Percentiles rank a stretch among this genome's conserved stretches.
These are phyloP conservation scores for Aricia artaxerxes DNA, from an alignment of 2,888 invertebrate genomes.

Conservation along the genomic window DNA sequence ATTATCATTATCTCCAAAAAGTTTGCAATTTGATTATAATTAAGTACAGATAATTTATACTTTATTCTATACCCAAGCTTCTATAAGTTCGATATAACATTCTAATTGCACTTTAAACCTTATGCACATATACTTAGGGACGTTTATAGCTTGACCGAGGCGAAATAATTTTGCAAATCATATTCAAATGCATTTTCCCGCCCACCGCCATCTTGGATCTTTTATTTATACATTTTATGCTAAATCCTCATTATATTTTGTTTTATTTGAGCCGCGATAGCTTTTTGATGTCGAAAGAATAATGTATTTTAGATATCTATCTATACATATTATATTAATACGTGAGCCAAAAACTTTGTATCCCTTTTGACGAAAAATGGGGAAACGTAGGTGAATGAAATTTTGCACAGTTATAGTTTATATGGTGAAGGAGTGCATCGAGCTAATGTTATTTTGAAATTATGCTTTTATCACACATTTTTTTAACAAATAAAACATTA, in stretches of 20 bases:
- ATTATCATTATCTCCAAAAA: background rate
- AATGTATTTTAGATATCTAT: slow-evolving; percentile 5
- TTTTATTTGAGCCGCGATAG: slow-evolving; percentile 1
- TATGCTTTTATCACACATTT: too few species aligned
- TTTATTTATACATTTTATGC: slow-evolving; percentile 22
- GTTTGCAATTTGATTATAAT: slow-evolving; percentile 6
- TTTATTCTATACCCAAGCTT: background rate
- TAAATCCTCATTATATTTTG: slow-evolving; percentile 21
- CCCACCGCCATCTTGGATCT: slow-evolving; percentile 1
- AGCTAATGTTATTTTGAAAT: too few species aligned
- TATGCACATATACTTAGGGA: background rate
- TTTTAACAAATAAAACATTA: too few species aligned
- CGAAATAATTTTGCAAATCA: slow-evolving; percentile 7
- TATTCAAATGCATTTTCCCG: slow-evolving; percentile 15
- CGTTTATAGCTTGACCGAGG: background rate
- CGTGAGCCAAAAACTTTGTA: too few species aligned
- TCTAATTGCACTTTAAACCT: background rate
- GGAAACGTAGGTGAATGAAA: too few species aligned
- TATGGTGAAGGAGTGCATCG: too few species aligned
- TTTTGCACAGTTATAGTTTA: too few species aligned
- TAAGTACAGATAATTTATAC: slow-evolving; percentile 14
- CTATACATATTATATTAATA: too few species aligned
- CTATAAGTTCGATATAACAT: background rate
- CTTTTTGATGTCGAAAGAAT: slow-evolving; percentile 7
- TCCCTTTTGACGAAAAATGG: too few species aligned